Base-by-base conservation (phyloP, 2,797 vertebrate species). In the Novumbra hubbsi region DNA sequence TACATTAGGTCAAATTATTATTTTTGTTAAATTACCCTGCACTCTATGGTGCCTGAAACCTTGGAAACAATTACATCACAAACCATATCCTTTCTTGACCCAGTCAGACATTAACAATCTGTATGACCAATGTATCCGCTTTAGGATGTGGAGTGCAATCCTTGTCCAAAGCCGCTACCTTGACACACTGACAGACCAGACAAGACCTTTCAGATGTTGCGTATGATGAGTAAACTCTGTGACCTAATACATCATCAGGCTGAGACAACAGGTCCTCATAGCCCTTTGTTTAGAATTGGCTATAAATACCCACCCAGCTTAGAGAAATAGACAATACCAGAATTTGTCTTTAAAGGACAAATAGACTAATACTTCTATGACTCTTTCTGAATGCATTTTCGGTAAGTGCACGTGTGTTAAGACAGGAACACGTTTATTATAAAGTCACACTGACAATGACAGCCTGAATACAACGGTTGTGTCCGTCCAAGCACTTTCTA, bases 271-370 rank as follows among this genome's bases (percentile, higher is more conserved):
- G 64, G 27, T 30, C 41, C 16, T 32, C 30, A 17, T 32, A 38
- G 64, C 4, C 60, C 32, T 17, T 9, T 34, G 32, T 38, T 38
- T 34, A 66, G 9, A 48, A 55, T 50, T 5, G 60, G 45, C 79
- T 79, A 74, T 72, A 75, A 49, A 70, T 64, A 76, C 49, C 34
- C 71, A 78, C 78, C 72, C 74, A 76, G 75, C 72, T 68, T 19
- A 19, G 34, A 41, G 57, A 17, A 7, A 45, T 12, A 16, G 70
- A 27, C 24, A 74, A 65, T 62, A 30, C 48, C 32, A 49, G 65
- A 34, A 66, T 48, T 66, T 64, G 55, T 21, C 8, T 57, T 57
- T 57, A 57, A 57, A 57, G 8, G 55, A 57, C 41, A 45, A 3
- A 45, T 45, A 34, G 16, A 52, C 16, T 19, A 17, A 52, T 6